Base-by-base conservation (phyloP, 2,888 invertebrate species). In the Epistrophe grossulariae region DNA sequence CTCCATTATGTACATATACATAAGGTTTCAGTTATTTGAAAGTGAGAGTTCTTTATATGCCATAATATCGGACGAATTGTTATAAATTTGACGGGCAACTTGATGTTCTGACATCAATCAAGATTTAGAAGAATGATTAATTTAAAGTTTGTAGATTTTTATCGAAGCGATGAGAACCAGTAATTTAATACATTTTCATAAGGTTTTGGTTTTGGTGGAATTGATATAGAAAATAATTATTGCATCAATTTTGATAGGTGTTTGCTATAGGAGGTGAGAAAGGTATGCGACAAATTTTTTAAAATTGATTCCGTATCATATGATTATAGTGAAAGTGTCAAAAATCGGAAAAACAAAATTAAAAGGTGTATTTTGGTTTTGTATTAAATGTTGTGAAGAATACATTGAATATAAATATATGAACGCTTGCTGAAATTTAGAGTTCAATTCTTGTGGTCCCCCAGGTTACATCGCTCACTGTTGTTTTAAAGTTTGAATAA, bases 11-110 rank as follows among this genome's bases (percentile, higher is more conserved):
- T n/a, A n/a, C n/a, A n/a, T n/a, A n/a, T n/a, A n/a, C n/a, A 66
- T 24, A 24, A n/a, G 28, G 31, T 31, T 15, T 62, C 13, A 40
- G 28, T 45, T 28, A 17, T 48, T 66, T 66, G 48, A 66, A 66
- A 66, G 66, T 66, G 66, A 66, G 66, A 66, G 66, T 64, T 66
- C 10, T 17, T n/a, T n/a, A 11, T n/a, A 24, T 45, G 45, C n/a
- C 43, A 60, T 40, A 24, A 40, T 15, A 15, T 64, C 66, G 17
- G 48, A 45, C 10, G 45, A 45, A 62, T 43, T 15, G 24, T 43
- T 7, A 9, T 31, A 45, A 45, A 17, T 31, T 48, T 66, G n/a
- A 24, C 13, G 19, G 40, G 40, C 40, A 15, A 17, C 45, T 48
- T 48, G 17, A 31, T 31, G 48, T 28, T 28, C 48, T 28, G 48